Conservation (phyloP, 2,113 vertebrate species). For the Hemiprocne comata region DNA sequence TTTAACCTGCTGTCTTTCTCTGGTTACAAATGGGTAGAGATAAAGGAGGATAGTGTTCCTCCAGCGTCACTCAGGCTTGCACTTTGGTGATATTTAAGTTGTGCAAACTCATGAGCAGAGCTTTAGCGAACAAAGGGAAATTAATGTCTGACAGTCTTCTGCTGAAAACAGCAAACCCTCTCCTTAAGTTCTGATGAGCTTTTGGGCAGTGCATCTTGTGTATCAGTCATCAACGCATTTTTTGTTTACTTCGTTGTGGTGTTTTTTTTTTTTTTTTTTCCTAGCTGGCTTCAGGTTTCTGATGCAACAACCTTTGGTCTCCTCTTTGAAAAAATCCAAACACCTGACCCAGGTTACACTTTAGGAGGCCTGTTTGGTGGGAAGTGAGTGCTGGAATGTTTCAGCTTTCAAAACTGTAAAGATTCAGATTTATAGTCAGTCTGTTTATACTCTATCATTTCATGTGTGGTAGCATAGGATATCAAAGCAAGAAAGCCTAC, state of each 20-base stretch:
- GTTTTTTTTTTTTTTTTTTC: background rate
- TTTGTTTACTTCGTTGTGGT: background rate
- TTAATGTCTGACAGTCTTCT: background rate
- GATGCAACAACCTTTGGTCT: background rate
- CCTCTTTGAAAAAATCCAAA: background rate
- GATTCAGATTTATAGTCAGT: slow-evolving; percentile 51
- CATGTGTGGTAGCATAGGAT: slow-evolving; percentile 49
- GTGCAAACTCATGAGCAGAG: background rate
- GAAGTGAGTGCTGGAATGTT: slow-evolving; percentile 46
- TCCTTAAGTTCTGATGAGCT: background rate
- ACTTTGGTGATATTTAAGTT: background rate
- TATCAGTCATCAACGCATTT: background rate
- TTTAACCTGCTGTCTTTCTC: background rate
- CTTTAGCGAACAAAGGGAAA: background rate
- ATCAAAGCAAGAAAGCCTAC: slow-evolving; percentile 60
- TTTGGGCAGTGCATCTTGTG: background rate
- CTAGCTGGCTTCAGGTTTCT: background rate
- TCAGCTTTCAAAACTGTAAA: slow-evolving; percentile 40
- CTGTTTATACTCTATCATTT: slow-evolving; percentile 62
- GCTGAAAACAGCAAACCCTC: background rate
- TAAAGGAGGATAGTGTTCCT: background rate
- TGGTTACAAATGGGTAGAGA: background rate
- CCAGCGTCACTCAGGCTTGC: background rate
- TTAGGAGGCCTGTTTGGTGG: slow-evolving; percentile 8
- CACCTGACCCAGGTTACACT: background rate